Evolutionary conservation across 92 coral and sea anemone species (phyloP).

Genomic region (Plumapathes pennacea): DNA sequence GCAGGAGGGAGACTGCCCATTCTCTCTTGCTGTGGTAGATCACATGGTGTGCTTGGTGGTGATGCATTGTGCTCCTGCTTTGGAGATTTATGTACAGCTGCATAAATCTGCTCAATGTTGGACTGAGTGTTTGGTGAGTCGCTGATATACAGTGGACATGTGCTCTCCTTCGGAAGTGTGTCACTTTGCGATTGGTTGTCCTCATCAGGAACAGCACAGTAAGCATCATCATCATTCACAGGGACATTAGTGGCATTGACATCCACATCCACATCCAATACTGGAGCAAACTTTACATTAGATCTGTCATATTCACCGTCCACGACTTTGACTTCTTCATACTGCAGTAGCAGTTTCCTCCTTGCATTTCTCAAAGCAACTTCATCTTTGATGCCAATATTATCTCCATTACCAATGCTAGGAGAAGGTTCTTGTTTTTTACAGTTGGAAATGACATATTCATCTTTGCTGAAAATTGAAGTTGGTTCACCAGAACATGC

Average conservation of each 20-base stretch:
- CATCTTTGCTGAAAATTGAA: too few relatives aligned
- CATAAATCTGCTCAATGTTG: neutral
- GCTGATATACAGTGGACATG: neutral
- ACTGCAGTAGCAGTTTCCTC: constrained; percentile 21
- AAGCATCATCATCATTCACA: constrained; percentile 57
- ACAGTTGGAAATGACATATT: neutral
- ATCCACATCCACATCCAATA: constrained; percentile 5
- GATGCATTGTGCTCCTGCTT: neutral
- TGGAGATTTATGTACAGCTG: neutral
- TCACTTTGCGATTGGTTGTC: constrained; percentile 25
- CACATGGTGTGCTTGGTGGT: neutral
- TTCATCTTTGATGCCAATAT: neutral
- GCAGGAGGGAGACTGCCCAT: constrained; percentile 49
- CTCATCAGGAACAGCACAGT: constrained; percentile 76
- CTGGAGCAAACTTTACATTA: constrained; percentile 40
- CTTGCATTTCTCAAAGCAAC: neutral
- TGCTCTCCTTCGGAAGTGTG: too few relatives aligned
- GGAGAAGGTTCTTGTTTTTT: neutral
- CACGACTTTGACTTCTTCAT: constrained; percentile 67
- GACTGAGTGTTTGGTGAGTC: neutral
- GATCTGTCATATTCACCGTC: constrained; percentile 78
- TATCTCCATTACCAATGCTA: neutral
- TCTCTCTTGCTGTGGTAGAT: constrained; percentile 16
- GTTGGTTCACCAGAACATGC: constrained; percentile 33
- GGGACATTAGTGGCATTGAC: constrained; percentile 9